Base-by-base conservation (phyloP, 2,888 invertebrate genomes). In the Drosophila nigricruria region DNA sequence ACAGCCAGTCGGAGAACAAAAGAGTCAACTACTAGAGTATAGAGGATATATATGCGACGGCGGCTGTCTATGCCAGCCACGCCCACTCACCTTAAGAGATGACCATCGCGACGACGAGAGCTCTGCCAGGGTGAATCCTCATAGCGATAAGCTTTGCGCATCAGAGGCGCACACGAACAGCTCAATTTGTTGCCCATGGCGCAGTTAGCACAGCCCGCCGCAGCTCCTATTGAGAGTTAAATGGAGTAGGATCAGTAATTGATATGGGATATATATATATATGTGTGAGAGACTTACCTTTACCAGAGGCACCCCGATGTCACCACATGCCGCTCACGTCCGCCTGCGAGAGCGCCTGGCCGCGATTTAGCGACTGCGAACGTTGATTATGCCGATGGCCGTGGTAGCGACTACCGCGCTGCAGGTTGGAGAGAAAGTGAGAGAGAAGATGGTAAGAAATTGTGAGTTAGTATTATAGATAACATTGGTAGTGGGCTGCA, bases 151-250 rank as follows among this genome's bases (percentile, higher is more conserved):
- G 97, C 97, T 95, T 98, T 98, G 94, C 98, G 96, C 94, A 98
- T 96, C 93, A 98, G 95, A 91, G 98, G 98, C 92, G 98, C 98
- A 94, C 98, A 98, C 92, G 98, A 97, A 94, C 98, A 98, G 93
- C 97, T 97, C 93, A 98, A 95, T 95, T 98, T 98, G 95, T 98
- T 98, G 94, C 98, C 98, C 98, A 98, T 98, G 93, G 95, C 94
- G 93, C 94, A 95, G 94, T 95, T 93, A 79, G 93, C 90, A 91
- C 93, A 93, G 90, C 93, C 91, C 68, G 91, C 88, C 91, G 93
- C 93, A 91, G 92, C 91, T 91, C 92, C 92, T 92, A 25, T 18
- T 9, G 5, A 14, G 16, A 5, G 23, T 32, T 16, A 32, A 68
- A 36, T 10, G 0, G n/a, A 23, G 50, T 56, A 8, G 1, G 0